Evolutionary conservation across 2,113 vertebrate species (phyloP).

Genomic region (Orientallactaga bullata): DNA sequence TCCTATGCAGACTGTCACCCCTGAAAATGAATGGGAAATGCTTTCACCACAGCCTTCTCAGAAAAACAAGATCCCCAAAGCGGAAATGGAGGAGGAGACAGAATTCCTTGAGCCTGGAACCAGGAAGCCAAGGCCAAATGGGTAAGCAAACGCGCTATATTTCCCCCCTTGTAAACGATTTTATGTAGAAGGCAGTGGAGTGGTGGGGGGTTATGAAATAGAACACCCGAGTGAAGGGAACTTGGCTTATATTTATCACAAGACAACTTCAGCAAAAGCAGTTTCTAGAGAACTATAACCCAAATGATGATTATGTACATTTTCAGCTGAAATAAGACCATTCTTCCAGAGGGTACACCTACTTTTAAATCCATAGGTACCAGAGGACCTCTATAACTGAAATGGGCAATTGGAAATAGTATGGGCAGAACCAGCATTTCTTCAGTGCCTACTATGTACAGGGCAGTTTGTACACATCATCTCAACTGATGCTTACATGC

Average conservation of each 20-base stretch:
- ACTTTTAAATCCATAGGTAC: not conserved
- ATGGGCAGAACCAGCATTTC: not conserved
- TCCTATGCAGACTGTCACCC: conserved; percentile 54
- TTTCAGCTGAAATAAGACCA: not conserved
- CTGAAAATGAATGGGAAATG: conserved; percentile 74
- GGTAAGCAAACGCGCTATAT: conserved; percentile 83
- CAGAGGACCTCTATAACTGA: not conserved
- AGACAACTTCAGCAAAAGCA: not conserved
- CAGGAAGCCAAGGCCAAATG: conserved; percentile 62
- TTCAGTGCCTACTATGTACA: not conserved
- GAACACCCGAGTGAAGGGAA: not conserved
- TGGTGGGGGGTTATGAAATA: not conserved
- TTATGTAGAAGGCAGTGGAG: conserved; percentile 24
- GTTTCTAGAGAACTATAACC: not conserved
- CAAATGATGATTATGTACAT: not conserved
- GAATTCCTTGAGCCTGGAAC: conserved; percentile 74
- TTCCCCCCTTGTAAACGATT: conserved; percentile 30
- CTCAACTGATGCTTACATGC: not conserved
- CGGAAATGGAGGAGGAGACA: conserved; percentile 76
- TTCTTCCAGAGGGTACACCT: not conserved
- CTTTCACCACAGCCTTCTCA: conserved; percentile 65
- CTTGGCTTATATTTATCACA: not conserved
- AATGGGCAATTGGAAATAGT: not conserved
- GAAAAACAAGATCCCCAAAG: conserved; percentile 58
- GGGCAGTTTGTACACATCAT: not conserved